These are phyloP conservation scores for Cuculus canorus DNA, from an alignment of 2,797 vertebrate genomes.

Conservation along the genomic window DNA sequence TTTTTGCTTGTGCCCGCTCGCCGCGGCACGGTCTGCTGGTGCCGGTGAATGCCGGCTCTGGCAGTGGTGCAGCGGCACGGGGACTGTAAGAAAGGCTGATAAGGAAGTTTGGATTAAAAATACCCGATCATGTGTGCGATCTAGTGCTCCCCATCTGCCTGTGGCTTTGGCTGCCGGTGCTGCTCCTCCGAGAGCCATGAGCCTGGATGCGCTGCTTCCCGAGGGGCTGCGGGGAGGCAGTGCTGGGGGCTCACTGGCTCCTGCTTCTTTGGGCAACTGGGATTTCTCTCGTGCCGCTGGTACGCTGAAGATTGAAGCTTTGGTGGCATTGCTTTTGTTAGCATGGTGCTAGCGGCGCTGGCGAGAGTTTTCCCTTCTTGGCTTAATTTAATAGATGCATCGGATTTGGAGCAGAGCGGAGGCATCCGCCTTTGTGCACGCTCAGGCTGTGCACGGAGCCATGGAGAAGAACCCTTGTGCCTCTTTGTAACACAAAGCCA, in stretches of 20 bases:
- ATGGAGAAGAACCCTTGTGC: background rate
- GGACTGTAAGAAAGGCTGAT: conserved; percentile 39
- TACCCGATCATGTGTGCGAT: background rate
- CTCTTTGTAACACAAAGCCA: background rate
- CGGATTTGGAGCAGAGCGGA: background rate
- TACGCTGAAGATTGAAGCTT: background rate
- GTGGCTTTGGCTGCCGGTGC: background rate
- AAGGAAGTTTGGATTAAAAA: conserved; percentile 59
- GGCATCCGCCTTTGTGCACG: background rate
- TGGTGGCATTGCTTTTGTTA: background rate
- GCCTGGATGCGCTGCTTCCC: background rate
- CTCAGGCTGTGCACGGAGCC: background rate
- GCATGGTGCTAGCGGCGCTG: fast-evolving
- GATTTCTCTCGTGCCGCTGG: background rate
- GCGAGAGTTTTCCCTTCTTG: background rate
- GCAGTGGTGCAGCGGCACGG: background rate
- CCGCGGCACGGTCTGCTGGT: background rate
- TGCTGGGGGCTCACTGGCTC: background rate
- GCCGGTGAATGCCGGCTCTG: conserved; percentile 38
- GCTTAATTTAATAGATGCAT: background rate
- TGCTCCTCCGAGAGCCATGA: background rate
- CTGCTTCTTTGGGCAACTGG: background rate
- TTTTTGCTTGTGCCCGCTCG: background rate
- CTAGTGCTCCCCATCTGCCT: background rate
- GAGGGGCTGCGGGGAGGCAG: conserved; percentile 8